Evolutionary conservation across 2,888 invertebrate species (phyloP).

Genomic region (Lypha dubia): DNA sequence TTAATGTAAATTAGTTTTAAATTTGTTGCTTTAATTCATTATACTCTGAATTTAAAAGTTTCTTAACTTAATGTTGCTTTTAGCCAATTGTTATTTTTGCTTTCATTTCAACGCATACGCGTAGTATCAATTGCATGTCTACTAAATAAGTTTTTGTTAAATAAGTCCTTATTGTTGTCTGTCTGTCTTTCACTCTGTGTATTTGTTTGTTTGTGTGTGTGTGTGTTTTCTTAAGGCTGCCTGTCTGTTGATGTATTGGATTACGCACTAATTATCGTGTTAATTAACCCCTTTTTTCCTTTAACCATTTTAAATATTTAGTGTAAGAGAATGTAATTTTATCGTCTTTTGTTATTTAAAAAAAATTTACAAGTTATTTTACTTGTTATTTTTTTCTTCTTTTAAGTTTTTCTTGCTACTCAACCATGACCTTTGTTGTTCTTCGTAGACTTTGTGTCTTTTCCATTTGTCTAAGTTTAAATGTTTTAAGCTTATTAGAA

Average conservation of each 20-base stretch:
- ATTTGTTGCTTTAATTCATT: constrained; percentile 54
- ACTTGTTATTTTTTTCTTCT: constrained; percentile 45
- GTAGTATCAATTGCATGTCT: constrained; percentile 23
- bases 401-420: constrained; percentile 62
- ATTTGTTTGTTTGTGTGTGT: constrained; percentile 2
- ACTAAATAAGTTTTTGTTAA: not conserved
- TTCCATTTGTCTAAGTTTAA: constrained; percentile 65
- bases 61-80: constrained; percentile 31
- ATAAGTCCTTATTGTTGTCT: constrained; percentile 34
- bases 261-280: constrained; percentile 82
- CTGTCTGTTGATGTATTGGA: constrained; percentile 80
- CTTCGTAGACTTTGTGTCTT: constrained; percentile 61
- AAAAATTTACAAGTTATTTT: constrained; percentile 55
- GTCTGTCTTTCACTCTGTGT: not conserved
- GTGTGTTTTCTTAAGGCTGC: constrained; percentile 6
- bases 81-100: constrained; percentile 18
- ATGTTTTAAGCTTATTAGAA: constrained; percentile 79
- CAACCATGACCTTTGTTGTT: constrained; percentile 72
- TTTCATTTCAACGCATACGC: constrained; percentile 32
- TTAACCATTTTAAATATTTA: constrained; percentile 56
- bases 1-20: constrained; percentile 38
- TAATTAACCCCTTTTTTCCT: constrained; percentile 80
- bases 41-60: constrained; percentile 12
- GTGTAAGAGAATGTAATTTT: constrained; percentile 62
- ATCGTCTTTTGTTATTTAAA: constrained; percentile 65